Conservation (phyloP, 2,888 invertebrate species). For the Phragmatobia fuliginosa region DNA sequence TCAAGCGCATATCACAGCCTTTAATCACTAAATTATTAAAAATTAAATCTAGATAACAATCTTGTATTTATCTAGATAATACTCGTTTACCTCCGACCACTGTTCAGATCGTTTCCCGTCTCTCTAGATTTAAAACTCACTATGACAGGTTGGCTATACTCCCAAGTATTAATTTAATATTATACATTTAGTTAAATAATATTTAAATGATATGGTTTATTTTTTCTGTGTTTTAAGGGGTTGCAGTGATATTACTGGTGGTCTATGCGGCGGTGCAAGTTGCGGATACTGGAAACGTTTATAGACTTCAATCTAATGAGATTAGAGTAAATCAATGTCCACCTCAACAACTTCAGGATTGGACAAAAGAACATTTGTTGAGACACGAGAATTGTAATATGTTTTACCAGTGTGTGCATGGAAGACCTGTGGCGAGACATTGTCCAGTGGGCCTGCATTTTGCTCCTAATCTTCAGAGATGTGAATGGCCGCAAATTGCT, state of each 20-base stretch:
- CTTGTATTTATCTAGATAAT: conserved; percentile 5
- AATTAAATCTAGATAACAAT: background rate
- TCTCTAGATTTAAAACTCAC: conserved; percentile 36
- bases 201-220: background rate
- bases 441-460: conserved; percentile 87
- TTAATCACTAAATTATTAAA: background rate
- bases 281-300: conserved; percentile 26
- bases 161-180: background rate
- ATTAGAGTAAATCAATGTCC: conserved; percentile 63
- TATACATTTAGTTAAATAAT: background rate
- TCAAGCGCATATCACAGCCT: background rate
- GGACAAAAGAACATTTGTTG: conserved; percentile 82
- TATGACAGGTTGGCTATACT: conserved; percentile 47
- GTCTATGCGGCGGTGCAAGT: conserved; percentile 47
- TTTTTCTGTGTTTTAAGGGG: conserved; percentile 42
- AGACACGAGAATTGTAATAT: conserved; percentile 86
- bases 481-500: conserved; percentile 88
- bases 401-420: conserved; percentile 90
- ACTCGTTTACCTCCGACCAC: conserved; percentile 47
- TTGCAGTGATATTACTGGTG: conserved; percentile 50
- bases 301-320: background rate
- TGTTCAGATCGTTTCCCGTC: conserved; percentile 10
- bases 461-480: conserved; percentile 83
- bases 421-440: conserved; percentile 84
- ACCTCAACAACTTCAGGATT: conserved; percentile 62